These are phyloP conservation scores for Pemphigus obesinymphae DNA, from an alignment of 1,140 invertebrate genomes.

Conservation along the genomic window DNA sequence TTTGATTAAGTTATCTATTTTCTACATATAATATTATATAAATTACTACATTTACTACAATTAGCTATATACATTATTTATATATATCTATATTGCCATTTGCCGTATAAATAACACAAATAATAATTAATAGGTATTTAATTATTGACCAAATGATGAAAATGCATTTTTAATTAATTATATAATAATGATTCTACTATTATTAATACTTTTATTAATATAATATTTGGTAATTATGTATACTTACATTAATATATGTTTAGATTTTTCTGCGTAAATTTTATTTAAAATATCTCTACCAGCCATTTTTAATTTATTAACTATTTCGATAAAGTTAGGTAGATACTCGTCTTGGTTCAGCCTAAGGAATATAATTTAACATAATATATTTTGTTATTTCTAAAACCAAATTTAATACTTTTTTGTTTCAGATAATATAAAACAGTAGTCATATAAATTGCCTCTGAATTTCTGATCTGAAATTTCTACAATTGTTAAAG, in stretches of 20 bases:
- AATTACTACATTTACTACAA: no score
- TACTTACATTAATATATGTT: neutral
- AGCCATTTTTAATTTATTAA: neutral
- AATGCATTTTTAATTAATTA: neutral
- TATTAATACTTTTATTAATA: neutral
- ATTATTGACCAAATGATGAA: neutral
- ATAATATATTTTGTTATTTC: neutral
- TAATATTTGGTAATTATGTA: neutral
- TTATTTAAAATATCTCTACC: neutral
- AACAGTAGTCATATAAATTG: conserved; percentile 14
- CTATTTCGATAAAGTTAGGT: neutral
- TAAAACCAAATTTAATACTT: neutral
- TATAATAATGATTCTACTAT: neutral
- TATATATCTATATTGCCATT: no score
- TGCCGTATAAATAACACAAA: no score
- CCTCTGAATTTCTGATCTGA: neutral
- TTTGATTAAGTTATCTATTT: no score
- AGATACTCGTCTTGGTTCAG: neutral
- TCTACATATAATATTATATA: no score
- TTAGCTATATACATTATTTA: no score
- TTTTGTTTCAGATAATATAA: neutral
- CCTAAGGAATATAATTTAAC: neutral
- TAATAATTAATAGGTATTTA: no score
- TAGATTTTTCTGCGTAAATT: neutral
- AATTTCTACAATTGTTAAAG: neutral